Evolutionary conservation across 2,113 vertebrate genomes (phyloP).

Genomic region (Amblyornis subalaris): DNA sequence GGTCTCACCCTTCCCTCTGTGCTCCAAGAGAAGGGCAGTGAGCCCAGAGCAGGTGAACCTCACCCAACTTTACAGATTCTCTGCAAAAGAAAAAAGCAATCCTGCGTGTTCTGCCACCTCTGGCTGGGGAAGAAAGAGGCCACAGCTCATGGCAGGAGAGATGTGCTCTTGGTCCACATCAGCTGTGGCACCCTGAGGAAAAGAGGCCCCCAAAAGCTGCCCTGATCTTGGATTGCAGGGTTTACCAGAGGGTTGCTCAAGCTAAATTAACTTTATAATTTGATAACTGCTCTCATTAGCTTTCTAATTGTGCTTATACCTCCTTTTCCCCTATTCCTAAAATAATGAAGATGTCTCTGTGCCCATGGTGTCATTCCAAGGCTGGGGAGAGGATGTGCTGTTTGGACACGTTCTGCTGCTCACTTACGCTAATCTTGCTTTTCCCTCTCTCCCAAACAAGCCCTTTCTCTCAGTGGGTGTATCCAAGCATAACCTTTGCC

Average conservation of each 20-base stretch:
- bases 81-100: not conserved
- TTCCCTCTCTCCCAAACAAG: not conserved
- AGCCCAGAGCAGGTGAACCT: not conserved
- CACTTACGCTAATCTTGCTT: not conserved
- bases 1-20: accelerated
- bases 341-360: not conserved
- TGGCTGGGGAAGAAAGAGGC: not conserved
- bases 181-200: not conserved
- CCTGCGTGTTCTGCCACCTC: not conserved
- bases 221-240: not conserved
- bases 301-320: not conserved
- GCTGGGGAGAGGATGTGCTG: not conserved
- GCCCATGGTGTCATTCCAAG: not conserved
- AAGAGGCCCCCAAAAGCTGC: not conserved
- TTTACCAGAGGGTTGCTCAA: not conserved
- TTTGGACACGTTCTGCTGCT: not conserved
- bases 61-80: not conserved
- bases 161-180: not conserved
- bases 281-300: not conserved
- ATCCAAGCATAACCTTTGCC: not conserved
- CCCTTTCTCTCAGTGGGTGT: not conserved
- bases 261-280: not conserved
- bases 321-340: not conserved
- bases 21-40: not conserved
- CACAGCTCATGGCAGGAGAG: not conserved